A percentile compares a stretch with the other conserved stretches of the same genome.
Evolutionary conservation across 2,113 vertebrate species (phyloP).

Genomic region (Murina feae): DNA sequence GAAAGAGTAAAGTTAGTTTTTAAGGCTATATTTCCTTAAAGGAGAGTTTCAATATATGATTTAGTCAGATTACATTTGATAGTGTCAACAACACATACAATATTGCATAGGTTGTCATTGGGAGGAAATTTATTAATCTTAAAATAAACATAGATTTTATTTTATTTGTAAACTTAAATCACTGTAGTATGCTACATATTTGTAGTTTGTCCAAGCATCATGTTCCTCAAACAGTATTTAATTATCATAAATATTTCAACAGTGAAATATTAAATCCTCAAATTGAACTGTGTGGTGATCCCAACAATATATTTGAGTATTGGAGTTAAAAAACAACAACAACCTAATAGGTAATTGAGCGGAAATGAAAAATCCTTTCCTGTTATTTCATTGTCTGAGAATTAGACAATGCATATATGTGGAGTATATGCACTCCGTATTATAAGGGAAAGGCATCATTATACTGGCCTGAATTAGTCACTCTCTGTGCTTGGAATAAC

Average conservation of each 20-base stretch:
- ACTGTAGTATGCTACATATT: background rate
- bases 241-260: background rate
- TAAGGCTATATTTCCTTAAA: background rate
- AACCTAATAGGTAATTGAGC: background rate
- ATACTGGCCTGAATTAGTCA: conserved; percentile 28
- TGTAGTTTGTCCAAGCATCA: background rate
- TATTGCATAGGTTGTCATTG: conserved; percentile 12
- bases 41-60: background rate
- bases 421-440: background rate
- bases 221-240: background rate
- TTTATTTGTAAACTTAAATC: conserved; percentile 15
- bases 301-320: background rate
- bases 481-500: conserved; percentile 54
- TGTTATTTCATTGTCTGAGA: background rate
- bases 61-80: background rate
- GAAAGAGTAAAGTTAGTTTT: background rate
- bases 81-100: background rate
- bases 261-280: background rate
- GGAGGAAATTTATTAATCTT: background rate
- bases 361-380: background rate
- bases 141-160: conserved; percentile 15
- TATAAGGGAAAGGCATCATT: background rate
- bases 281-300: background rate
- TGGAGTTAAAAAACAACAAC: background rate
- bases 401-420: background rate